These are phyloP conservation scores for Bombus ignitus DNA, from an alignment of 1,140 invertebrate species.

Conservation along the genomic window DNA sequence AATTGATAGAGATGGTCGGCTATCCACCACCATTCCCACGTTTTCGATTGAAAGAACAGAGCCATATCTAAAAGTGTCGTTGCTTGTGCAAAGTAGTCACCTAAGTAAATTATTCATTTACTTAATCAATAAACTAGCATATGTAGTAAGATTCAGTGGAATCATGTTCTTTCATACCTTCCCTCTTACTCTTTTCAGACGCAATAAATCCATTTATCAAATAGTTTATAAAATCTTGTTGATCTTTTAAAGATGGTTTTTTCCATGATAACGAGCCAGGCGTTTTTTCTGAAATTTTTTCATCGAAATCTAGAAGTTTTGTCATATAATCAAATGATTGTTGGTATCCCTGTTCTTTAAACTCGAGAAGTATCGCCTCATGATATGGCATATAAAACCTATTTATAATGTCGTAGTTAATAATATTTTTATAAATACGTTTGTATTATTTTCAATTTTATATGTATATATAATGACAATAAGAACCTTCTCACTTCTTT, in stretches of 20 bases:
- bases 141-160: neutral
- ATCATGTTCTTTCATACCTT: neutral
- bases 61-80: conserved; percentile 79
- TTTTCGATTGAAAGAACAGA: conserved; percentile 80
- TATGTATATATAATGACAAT: neutral
- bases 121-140: neutral
- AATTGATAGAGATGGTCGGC: conserved; percentile 83
- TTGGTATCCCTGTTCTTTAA: conserved; percentile 81
- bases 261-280: conserved; percentile 76
- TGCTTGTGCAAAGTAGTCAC: conserved; percentile 77
- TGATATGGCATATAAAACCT: conserved; percentile 82
- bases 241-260: conserved; percentile 76
- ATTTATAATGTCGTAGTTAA: neutral
- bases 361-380: conserved; percentile 82
- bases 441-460: neutral
- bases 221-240: conserved; percentile 78
- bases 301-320: conserved; percentile 83
- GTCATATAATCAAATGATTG: conserved; percentile 81
- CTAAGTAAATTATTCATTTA: conserved; percentile 60
- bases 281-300: conserved; percentile 78
- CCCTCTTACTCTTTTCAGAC: conserved; percentile 76
- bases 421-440: neutral
- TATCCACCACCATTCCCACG: conserved; percentile 84
- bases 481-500: conserved; percentile 67
- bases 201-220: conserved; percentile 78